Percentiles rank a stretch among this genome's conserved stretches.
These are phyloP conservation scores for Cotesia vestalis DNA, from an alignment of 1,140 invertebrate genomes.

Conservation along the genomic window DNA sequence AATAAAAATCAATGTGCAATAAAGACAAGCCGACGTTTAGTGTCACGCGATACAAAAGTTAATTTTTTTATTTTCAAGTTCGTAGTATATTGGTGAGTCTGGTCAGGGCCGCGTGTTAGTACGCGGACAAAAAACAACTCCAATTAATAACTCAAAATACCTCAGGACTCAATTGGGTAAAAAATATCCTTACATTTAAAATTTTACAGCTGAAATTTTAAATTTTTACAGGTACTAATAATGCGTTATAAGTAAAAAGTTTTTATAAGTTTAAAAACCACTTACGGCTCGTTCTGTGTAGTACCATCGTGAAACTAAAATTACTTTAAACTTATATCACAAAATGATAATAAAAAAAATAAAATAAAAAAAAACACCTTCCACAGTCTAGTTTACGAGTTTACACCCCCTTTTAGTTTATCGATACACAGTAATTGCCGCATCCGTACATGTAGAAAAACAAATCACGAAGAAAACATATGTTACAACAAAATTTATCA, in stretches of 20 bases:
- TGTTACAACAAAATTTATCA: background rate
- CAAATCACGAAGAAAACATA: background rate
- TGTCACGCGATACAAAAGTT: slow-evolving; percentile 33
- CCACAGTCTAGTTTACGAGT: no score
- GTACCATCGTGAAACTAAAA: slow-evolving; percentile 57
- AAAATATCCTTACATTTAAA: slow-evolving; percentile 12
- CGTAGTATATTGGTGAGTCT: slow-evolving; percentile 35
- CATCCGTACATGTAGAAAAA: no score
- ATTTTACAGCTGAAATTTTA: background rate
- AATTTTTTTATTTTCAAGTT: slow-evolving; percentile 26
- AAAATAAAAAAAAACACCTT: background rate
- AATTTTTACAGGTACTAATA: background rate
- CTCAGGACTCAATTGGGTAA: background rate
- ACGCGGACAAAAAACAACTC: no score
- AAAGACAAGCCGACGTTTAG: no score
- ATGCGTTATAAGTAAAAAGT: background rate
- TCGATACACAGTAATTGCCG: no score
- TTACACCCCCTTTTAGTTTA: no score
- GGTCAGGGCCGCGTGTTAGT: slow-evolving; percentile 38
- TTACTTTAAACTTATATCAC: slow-evolving; percentile 14
- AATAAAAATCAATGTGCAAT: no score
- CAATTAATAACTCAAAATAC: slow-evolving; percentile 15
- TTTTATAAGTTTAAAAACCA: slow-evolving; percentile 38
- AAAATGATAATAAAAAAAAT: slow-evolving; percentile 26
- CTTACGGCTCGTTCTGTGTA: slow-evolving; percentile 65